phyloP scores from a whole-genome alignment of 1,140 invertebrate genomes.

The Euglossa dilemma region DNA sequence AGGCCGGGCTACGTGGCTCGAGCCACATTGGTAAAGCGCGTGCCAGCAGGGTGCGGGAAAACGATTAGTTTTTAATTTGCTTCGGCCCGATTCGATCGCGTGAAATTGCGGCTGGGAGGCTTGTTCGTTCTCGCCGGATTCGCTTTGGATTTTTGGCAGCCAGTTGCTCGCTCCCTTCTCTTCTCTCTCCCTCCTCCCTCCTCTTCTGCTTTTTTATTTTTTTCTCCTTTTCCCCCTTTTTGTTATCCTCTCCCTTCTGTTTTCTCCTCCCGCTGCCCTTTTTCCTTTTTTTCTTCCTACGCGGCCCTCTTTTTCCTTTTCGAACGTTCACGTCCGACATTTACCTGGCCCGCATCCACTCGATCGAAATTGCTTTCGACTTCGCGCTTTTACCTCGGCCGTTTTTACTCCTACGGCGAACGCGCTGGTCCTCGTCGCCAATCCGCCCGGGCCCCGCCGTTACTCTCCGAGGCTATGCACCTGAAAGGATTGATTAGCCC shows the following conservation, averaged over 20 bases:
- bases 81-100: conserved; percentile 69
- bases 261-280: background rate
- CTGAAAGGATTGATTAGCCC: conserved; percentile 49
- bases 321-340: conserved; percentile 45
- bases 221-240: background rate
- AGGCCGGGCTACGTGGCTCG: conserved; percentile 34
- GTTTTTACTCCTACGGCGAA: conserved; percentile 40
- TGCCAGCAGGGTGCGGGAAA: conserved; percentile 68
- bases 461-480: background rate
- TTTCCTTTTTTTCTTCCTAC: background rate
- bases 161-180: conserved; percentile 19
- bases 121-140: conserved; percentile 50
- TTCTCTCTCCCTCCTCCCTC: background rate
- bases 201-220: background rate
- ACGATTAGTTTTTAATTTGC: conserved; percentile 79
- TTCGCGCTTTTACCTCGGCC: conserved; percentile 48
- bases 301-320: conserved; percentile 14
- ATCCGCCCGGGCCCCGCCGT: background rate
- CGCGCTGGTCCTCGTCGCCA: conserved; percentile 6
- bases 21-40: conserved; percentile 61
- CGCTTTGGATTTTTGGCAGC: conserved; percentile 62
- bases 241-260: background rate
- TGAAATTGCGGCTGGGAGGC: conserved; percentile 72
- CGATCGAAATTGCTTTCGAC: conserved; percentile 62
- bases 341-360: conserved; percentile 32